Evolutionary conservation across 2,888 invertebrate species (phyloP).

Genomic region (Hermaeophaga mercurialis): DNA sequence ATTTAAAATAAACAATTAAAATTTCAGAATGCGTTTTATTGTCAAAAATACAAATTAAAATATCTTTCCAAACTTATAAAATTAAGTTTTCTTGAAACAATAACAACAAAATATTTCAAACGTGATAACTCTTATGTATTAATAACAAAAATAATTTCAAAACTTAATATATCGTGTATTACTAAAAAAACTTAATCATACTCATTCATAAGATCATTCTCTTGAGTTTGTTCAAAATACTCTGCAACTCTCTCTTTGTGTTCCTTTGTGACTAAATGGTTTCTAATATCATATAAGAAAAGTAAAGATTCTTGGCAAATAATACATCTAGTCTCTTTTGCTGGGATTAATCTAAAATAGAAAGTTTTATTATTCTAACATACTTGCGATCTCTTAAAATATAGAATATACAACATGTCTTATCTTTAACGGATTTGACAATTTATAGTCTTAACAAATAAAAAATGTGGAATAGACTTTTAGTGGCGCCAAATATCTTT

Average conservation of each 20-base stretch:
- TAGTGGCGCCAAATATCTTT: too few species aligned
- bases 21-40: not conserved
- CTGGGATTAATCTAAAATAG: slow-evolving; percentile 45
- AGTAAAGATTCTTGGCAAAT: slow-evolving; percentile 51
- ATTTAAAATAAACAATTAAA: slow-evolving; percentile 13
- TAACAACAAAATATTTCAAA: not conserved
- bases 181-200: too few species aligned
- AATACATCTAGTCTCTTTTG: slow-evolving; percentile 47
- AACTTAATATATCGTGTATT: not conserved
- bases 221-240: too few species aligned
- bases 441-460: not conserved
- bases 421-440: too few species aligned
- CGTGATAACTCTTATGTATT: not conserved
- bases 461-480: not conserved
- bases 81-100: too few species aligned
- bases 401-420: too few species aligned
- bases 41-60: slow-evolving; percentile 7
- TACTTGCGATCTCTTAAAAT: too few species aligned
- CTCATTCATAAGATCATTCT: too few species aligned
- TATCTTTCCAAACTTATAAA: too few species aligned
- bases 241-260: slow-evolving; percentile 45
- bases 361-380: too few species aligned
- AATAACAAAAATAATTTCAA: not conserved
- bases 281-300: slow-evolving; percentile 54
- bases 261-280: slow-evolving; percentile 57